phyloP scores from a whole-genome alignment of 2,888 invertebrate species.

The Chloroclystis v-ata region DNA sequence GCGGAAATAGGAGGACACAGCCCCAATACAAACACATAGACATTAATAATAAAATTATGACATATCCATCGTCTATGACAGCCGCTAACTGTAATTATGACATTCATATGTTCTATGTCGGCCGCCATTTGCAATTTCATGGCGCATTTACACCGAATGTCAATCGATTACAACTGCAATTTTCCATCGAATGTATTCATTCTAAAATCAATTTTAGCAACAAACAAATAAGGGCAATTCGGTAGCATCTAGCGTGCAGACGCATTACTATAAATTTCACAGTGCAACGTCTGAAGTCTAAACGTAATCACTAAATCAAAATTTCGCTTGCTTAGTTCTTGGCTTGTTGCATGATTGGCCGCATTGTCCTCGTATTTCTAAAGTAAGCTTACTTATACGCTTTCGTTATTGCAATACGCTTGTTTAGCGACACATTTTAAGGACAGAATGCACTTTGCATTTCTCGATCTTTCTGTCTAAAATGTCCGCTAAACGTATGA shows the following conservation, averaged over 20 bases:
- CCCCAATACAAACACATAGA: neutral
- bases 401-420: constrained; percentile 39
- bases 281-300: constrained; percentile 7
- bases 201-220: too few species aligned
- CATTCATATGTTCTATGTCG: neutral
- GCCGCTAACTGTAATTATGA: constrained; percentile 10
- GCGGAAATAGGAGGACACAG: constrained; percentile 33
- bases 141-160: neutral
- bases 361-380: constrained; percentile 31
- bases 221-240: neutral
- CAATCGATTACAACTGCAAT: too few species aligned
- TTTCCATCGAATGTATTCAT: too few species aligned
- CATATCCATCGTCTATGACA: too few species aligned
- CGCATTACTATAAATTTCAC: neutral
- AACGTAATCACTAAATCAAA: constrained; percentile 9
- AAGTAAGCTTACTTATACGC: constrained; percentile 24
- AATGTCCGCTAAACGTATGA: constrained; percentile 26
- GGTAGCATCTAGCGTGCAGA: neutral
- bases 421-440: constrained; percentile 29
- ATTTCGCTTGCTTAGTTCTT: constrained; percentile 31
- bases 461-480: constrained; percentile 15
- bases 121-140: constrained; percentile 9
- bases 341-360: constrained; percentile 26
- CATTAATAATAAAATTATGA: too few species aligned
- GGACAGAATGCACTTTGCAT: constrained; percentile 28